Evolutionary conservation across 1,140 invertebrate genomes (phyloP).

Genomic region (Daktulosphaira vitifoliae): DNA sequence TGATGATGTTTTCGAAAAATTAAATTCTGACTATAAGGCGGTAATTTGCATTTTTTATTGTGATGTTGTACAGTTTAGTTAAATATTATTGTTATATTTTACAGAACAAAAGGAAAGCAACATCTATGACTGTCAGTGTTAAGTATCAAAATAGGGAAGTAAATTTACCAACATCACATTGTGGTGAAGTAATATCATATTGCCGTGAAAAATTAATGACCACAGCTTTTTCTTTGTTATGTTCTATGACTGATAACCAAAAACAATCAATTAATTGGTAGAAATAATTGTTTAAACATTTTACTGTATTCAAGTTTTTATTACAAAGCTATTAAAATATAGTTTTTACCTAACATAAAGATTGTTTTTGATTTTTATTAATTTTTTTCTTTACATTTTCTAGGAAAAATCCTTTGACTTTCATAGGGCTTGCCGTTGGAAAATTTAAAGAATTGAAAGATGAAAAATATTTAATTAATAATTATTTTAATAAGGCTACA

Average conservation of each 20-base stretch:
- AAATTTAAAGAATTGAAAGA: constrained; percentile 43
- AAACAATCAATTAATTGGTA: constrained; percentile 23
- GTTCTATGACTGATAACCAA: constrained; percentile 14
- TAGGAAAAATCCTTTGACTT: constrained; percentile 44
- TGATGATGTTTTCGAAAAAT: constrained; percentile 71
- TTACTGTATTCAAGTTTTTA: neutral
- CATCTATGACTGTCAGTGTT: constrained; percentile 19
- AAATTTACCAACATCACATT: constrained; percentile 4
- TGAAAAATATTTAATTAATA: neutral
- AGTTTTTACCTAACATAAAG: neutral
- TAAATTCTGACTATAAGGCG: constrained; percentile 61
- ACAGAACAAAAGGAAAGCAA: constrained; percentile 28
- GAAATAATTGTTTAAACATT: neutral
- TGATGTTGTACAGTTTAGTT: constrained; percentile 7
- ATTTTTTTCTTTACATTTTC: constrained; percentile 16
- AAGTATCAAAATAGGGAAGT: neutral
- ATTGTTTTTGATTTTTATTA: neutral
- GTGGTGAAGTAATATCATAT: constrained; percentile 12
- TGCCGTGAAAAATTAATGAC: constrained; percentile 19
- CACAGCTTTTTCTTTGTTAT: neutral
- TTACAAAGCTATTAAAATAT: neutral
- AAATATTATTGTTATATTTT: constrained; percentile 6
- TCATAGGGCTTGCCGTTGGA: constrained; percentile 46
- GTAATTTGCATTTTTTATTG: constrained; percentile 31
- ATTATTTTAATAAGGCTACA: constrained; percentile 3